phyloP scores from a whole-genome alignment of 37 sponge, comb jelly and placozoan genomes.

The Trichoplax adhaerens region DNA sequence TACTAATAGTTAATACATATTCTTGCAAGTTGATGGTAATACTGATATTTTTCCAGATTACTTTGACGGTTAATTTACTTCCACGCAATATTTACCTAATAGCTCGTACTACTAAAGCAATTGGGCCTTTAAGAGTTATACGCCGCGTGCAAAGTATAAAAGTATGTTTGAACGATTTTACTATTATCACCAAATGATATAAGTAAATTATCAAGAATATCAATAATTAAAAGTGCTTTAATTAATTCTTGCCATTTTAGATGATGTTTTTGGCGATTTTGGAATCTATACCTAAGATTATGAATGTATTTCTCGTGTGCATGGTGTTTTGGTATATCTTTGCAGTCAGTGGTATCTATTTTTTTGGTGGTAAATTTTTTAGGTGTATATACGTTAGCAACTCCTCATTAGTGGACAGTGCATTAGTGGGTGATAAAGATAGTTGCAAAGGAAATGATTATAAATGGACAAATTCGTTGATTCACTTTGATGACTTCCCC shows the following conservation, averaged over 20 bases:
- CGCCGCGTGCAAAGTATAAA: slow-evolving; percentile 16
- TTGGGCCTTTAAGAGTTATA: slow-evolving; percentile 23
- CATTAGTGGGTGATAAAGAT: background rate
- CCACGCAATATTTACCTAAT: too few species aligned
- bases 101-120: slow-evolving; percentile 7
- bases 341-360: slow-evolving; percentile 14
- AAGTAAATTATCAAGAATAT: too few species aligned
- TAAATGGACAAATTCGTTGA: slow-evolving; percentile 13
- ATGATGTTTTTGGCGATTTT: slow-evolving; percentile 14
- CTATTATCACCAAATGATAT: too few species aligned
- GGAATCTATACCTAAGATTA: slow-evolving; percentile 13
- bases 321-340: slow-evolving; percentile 21
- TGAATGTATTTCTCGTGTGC: slow-evolving; percentile 22
- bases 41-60: too few species aligned
- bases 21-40: too few species aligned
- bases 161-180: background rate
- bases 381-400: slow-evolving; percentile 9
- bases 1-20: too few species aligned
- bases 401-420: background rate
- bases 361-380: slow-evolving; percentile 19
- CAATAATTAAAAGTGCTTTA: too few species aligned
- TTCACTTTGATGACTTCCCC: slow-evolving; percentile 16
- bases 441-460: slow-evolving; percentile 7
- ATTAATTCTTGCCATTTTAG: too few species aligned
- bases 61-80: too few species aligned